Conservation (phyloP, 2,797 vertebrate genomes). For the Sternarchorhynchus goeldii region DNA sequence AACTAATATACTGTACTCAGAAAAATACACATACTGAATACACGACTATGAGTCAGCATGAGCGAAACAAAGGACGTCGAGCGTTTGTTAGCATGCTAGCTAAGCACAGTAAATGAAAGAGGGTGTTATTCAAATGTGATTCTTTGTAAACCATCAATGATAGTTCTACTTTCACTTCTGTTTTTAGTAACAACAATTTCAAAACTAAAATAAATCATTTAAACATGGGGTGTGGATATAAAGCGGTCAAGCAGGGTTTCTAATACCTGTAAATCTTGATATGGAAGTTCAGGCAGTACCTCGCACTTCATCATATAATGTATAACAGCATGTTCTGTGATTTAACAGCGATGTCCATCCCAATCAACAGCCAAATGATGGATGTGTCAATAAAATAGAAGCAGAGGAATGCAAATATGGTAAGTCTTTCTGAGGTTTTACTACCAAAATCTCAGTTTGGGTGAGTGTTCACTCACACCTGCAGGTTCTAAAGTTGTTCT, state of each 20-base stretch:
- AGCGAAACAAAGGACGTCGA: not conserved
- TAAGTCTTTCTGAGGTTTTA: not conserved
- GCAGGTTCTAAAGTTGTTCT: not conserved
- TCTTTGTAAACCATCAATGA: too few species aligned
- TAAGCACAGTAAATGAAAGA: not conserved
- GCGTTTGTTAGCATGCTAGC: not conserved
- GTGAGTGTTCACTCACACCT: not conserved
- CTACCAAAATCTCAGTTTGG: not conserved
- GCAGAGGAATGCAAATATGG: not conserved
- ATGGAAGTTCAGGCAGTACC: too few species aligned
- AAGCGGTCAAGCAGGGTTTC: too few species aligned
- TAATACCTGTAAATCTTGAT: too few species aligned
- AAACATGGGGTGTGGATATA: not conserved
- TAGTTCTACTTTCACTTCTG: not conserved
- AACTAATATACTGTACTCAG: too few species aligned
- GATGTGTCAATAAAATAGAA: slow-evolving; percentile 11
- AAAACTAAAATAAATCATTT: not conserved
- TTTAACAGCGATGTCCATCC: not conserved
- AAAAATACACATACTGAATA: too few species aligned
- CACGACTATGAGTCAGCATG: not conserved
- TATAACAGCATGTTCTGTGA: not conserved
- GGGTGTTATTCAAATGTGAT: not conserved
- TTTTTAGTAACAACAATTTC: not conserved
- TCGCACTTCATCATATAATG: too few species aligned
- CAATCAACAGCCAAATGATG: too few species aligned